Base-by-base conservation (phyloP, 2,888 invertebrate genomes). In the Salticus scenicus region DNA sequence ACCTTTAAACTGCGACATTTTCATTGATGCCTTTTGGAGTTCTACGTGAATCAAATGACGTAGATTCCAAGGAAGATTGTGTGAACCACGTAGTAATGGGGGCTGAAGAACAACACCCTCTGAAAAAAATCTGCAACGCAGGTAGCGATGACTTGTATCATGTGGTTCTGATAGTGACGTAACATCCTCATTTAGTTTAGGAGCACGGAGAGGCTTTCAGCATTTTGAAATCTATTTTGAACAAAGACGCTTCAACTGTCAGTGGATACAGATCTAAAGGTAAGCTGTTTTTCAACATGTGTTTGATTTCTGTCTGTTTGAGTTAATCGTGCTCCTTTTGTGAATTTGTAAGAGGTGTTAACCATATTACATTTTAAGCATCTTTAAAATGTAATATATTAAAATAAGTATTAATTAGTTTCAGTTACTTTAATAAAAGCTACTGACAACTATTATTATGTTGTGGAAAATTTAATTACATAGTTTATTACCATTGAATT, bases 41-140 rank as follows among this genome's bases (percentile, higher is more conserved):
- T 69, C 66, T 70, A 73, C 72, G 73, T 80, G 80, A 80, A 80
- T 80, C 67, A 37, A 24, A 47, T 80, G 80, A 80, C 80, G 80
- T 80, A 37, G 57, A 17, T 20, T 5, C 14, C n/a, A 51, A 37
- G 27, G 47, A 10, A 24, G 72, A 41, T 41, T 74, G 81, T 75
- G 75, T 57, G 67, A 75, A 73, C 33, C 64, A 66, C 24, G 73
- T 20, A 33, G 69, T 33, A 41, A 37, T 41, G 37, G 41, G 37
- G 41, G n/a, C 57, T 51, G 30, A 37, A 57, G 14, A n/a, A 42
- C 42, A 71, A 47, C 42, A 24, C 30, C 1, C 12, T 42, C 47
- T 28, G 33, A 72, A 72, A 64, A 66, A 79, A 79, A 12, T 2
- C 2, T 57, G 2, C 80, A 57, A 69, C 77, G 77, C 70, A 51